phyloP scores from a whole-genome alignment of 2,797 vertebrate genomes.

The Rhynchotus rufescens region DNA sequence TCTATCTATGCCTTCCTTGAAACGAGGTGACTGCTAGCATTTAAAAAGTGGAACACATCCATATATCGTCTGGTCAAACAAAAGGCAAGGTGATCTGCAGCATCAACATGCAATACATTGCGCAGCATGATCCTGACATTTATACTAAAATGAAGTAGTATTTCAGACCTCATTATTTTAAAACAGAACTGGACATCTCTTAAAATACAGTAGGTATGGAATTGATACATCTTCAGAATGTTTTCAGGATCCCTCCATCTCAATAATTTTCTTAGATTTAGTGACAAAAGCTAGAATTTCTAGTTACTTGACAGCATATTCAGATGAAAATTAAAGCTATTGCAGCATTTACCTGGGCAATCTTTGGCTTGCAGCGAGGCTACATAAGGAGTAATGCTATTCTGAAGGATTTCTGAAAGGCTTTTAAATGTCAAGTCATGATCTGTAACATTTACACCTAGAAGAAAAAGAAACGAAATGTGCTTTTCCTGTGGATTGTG shows the following conservation, averaged over 20 bases:
- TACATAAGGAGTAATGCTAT: constrained; percentile 88
- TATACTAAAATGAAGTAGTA: not conserved
- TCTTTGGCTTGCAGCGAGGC: constrained; percentile 92
- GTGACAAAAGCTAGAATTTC: not conserved
- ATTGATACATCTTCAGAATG: not conserved
- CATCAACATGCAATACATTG: not conserved
- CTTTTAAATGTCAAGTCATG: constrained; percentile 92
- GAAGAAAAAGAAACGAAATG: not conserved
- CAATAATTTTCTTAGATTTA: not conserved
- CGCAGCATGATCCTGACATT: not conserved
- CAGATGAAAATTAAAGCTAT: not conserved
- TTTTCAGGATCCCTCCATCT: not conserved
- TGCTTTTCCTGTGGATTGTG: not conserved
- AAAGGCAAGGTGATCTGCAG: not conserved
- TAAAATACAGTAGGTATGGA: not conserved
- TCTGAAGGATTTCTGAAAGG: constrained; percentile 86
- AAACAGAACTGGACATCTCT: not conserved
- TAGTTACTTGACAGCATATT: not conserved
- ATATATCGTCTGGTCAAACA: not conserved
- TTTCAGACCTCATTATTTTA: not conserved
- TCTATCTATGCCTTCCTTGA: not conserved
- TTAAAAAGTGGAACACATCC: not conserved
- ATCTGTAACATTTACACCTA: constrained; percentile 96
- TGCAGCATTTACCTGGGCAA: constrained; percentile 84
- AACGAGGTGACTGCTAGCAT: not conserved